Evolutionary conservation across 2,113 vertebrate species (phyloP).

Genomic region (Burhinus bistriatus): DNA sequence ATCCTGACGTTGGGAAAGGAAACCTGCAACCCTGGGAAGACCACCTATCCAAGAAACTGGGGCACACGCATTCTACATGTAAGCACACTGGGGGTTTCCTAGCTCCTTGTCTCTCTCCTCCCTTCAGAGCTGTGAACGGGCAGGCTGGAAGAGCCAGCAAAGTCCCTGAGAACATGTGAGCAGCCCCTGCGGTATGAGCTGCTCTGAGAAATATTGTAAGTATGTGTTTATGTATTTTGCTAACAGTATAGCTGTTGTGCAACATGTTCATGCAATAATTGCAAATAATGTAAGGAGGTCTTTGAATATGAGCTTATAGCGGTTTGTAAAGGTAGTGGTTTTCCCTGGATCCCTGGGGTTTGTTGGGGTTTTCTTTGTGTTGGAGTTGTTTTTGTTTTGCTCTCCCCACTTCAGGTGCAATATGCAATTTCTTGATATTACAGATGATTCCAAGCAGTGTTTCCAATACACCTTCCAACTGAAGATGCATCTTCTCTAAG

Average conservation of each 20-base stretch:
- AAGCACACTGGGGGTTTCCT: neutral
- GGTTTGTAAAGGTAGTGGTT: neutral
- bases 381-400: neutral
- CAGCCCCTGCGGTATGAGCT: neutral
- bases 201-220: neutral
- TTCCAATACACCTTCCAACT: neutral
- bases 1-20: neutral
- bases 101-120: neutral
- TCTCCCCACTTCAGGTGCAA: neutral
- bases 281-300: neutral
- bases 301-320: neutral
- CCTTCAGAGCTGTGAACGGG: neutral
- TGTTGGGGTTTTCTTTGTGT: neutral
- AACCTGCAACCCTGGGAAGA: neutral
- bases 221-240: neutral
- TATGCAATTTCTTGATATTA: neutral
- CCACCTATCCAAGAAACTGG: fast-evolving
- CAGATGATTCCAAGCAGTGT: neutral
- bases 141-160: neutral
- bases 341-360: neutral
- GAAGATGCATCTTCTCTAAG: neutral
- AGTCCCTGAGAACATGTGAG: neutral
- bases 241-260: conserved; percentile 1
- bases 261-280: neutral
- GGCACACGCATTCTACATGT: fast-evolving